Evolutionary conservation across 2,888 invertebrate genomes (phyloP).

Genomic region (Chymomyza procnemis): DNA sequence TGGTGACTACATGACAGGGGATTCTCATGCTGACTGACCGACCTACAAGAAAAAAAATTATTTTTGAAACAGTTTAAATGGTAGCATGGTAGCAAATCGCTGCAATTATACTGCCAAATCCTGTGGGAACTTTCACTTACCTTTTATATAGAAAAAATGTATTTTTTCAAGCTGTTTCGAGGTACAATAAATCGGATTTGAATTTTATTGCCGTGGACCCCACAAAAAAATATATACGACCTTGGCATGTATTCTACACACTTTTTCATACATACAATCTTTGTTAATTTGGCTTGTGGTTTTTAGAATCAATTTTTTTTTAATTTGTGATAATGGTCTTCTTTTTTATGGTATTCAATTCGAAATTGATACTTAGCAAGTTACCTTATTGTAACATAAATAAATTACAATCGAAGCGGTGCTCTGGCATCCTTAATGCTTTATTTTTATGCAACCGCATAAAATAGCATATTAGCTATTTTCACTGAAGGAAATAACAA

Average conservation of each 20-base stretch:
- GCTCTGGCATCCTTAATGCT: too few species aligned
- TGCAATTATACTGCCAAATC: constrained; percentile 57
- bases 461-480: too few species aligned
- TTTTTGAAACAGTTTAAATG: constrained; percentile 53
- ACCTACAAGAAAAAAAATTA: neutral
- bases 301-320: neutral
- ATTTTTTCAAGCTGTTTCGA: constrained; percentile 9
- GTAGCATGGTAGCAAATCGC: constrained; percentile 69
- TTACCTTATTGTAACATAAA: too few species aligned
- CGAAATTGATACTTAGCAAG: too few species aligned
- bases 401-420: too few species aligned
- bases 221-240: neutral
- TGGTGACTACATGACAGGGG: neutral
- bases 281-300: neutral
- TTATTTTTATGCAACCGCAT: too few species aligned
- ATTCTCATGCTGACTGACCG: neutral
- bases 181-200: constrained; percentile 41
- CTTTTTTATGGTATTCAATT: too few species aligned
- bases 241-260: neutral
- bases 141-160: neutral
- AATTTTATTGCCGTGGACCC: constrained; percentile 5
- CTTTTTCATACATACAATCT: neutral
- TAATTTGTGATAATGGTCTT: neutral
- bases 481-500: too few species aligned
- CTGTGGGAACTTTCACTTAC: constrained; percentile 35